Percentiles rank a stretch among this genome's conserved stretches.
These are phyloP conservation scores for Pristiophorus japonicus DNA, from an alignment of 2,113 vertebrate genomes.

Conservation along the genomic window DNA sequence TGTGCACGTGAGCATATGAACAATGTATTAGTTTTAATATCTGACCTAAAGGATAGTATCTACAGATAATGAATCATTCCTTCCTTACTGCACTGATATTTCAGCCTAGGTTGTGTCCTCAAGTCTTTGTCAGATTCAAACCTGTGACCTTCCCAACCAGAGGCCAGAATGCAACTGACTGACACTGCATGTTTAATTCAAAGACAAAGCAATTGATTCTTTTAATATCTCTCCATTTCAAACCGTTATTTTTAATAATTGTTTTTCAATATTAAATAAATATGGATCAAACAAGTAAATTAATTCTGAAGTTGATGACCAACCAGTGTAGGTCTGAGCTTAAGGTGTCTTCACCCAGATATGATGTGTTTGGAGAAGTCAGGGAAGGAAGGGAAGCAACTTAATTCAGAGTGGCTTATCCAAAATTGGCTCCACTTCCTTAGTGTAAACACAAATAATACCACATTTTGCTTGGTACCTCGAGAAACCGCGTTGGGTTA, in stretches of 20 bases:
- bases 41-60: too few relatives aligned
- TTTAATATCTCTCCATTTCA: background rate
- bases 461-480: background rate
- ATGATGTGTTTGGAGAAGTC: background rate
- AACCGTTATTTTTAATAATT: background rate
- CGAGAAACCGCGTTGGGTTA: background rate
- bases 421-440: background rate
- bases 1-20: too few relatives aligned
- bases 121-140: too few relatives aligned
- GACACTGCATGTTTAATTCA: background rate
- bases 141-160: too few relatives aligned
- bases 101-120: too few relatives aligned
- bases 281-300: background rate
- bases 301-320: background rate
- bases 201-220: background rate
- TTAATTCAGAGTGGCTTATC: background rate
- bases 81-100: too few relatives aligned
- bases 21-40: too few relatives aligned
- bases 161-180: too few relatives aligned
- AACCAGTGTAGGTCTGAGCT: background rate
- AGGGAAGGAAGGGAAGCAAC: background rate
- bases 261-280: background rate
- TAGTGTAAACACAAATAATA: background rate
- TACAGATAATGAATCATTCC: too few relatives aligned
- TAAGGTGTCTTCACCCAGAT: background rate